phyloP scores from a whole-genome alignment of 2,888 invertebrate species.

The Drosophila helvetica region DNA sequence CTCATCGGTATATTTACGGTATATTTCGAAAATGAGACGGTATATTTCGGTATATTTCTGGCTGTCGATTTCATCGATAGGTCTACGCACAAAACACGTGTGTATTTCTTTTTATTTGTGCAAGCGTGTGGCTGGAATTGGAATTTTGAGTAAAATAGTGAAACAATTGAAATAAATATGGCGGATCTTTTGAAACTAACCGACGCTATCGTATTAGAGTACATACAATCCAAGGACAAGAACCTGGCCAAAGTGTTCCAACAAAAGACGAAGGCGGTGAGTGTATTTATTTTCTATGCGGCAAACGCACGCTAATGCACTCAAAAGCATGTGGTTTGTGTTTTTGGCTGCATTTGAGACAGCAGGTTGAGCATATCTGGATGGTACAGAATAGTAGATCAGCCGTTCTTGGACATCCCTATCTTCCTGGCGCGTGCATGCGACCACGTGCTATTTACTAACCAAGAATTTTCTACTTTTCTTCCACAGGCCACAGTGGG shows the following conservation, averaged over 20 bases:
- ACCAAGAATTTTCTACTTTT: constrained; percentile 50
- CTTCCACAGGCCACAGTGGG: constrained; percentile 86
- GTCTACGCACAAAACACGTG: constrained; percentile 26
- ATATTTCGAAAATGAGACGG: no score
- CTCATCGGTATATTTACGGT: no score
- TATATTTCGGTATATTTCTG: neutral
- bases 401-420: neutral
- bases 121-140: constrained; percentile 27
- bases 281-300: constrained; percentile 77
- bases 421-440: neutral
- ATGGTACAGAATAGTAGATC: neutral
- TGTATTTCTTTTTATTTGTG: constrained; percentile 33
- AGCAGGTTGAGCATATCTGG: neutral
- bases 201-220: constrained; percentile 87
- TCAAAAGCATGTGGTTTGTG: constrained; percentile 1
- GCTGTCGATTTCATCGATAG: no score
- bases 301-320: constrained; percentile 30
- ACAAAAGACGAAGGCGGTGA: constrained; percentile 90
- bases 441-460: constrained; percentile 63
- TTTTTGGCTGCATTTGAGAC: neutral
- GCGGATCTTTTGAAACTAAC: constrained; percentile 84
- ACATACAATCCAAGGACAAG: constrained; percentile 87
- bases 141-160: constrained; percentile 6
- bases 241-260: constrained; percentile 88
- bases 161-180: constrained; percentile 80